Conservation (phyloP, 2,888 invertebrate species). For the Gonocerus acuteangulatus region DNA sequence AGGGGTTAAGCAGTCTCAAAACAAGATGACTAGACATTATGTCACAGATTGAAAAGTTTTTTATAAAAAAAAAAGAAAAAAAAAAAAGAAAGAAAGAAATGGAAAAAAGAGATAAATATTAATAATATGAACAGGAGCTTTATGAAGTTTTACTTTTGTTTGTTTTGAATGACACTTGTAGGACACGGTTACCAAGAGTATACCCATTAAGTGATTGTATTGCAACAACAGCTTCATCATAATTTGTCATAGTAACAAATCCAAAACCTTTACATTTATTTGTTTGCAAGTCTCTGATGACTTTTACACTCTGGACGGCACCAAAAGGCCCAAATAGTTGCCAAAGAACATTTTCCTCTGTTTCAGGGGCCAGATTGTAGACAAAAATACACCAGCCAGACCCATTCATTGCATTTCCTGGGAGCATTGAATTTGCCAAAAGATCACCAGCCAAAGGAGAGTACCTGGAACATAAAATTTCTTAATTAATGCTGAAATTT, state of each 20-base stretch:
- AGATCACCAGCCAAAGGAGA: conserved; percentile 76
- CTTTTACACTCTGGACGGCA: conserved; percentile 94
- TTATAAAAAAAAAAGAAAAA: conserved; percentile 13
- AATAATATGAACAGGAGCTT: conserved; percentile 35
- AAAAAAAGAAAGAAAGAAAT: conserved; percentile 10
- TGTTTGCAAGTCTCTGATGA: conserved; percentile 88
- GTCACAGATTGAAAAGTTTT: background rate
- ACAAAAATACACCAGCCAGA: conserved; percentile 91
- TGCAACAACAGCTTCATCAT: conserved; percentile 92
- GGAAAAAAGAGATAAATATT: conserved; percentile 14
- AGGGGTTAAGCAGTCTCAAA: conserved; percentile 20
- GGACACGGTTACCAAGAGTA: conserved; percentile 86
- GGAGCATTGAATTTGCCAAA: conserved; percentile 68
- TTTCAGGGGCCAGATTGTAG: conserved; percentile 84
- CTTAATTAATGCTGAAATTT: conserved; percentile 15
- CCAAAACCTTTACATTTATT: conserved; percentile 98
- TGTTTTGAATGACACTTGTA: conserved; percentile 96
- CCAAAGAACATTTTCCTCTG: conserved; percentile 86
- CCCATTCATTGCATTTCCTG: conserved; percentile 76
- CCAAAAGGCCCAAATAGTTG: conserved; percentile 95
- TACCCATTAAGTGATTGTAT: conserved; percentile 95
- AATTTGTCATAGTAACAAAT: conserved; percentile 97
- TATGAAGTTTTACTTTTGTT: conserved; percentile 57
- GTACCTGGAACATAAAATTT: conserved; percentile 50
- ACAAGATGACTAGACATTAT: conserved; percentile 15